Conservation (phyloP, 1,140 invertebrate species). For the Drosophila parvula region DNA sequence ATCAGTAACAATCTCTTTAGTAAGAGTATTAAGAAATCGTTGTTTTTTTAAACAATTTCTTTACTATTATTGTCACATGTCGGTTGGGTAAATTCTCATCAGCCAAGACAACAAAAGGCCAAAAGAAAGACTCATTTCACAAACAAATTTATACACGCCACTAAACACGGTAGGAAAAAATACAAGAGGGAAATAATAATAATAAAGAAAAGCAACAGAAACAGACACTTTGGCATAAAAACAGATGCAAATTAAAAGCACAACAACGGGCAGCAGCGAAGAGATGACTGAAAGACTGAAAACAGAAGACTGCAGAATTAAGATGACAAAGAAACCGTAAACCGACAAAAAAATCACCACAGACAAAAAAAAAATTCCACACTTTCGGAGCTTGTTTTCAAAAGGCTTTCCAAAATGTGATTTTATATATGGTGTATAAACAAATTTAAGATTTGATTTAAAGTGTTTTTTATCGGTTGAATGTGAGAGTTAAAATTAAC, state of each 20-base stretch:
- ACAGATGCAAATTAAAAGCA: conserved; percentile 67
- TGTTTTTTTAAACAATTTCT: background rate
- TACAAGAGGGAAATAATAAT: conserved; percentile 31
- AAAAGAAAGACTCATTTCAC: conserved; percentile 59
- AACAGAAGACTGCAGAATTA: conserved; percentile 13
- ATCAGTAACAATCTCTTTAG: too few relatives aligned
- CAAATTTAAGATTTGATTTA: too few relatives aligned
- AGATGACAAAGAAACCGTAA: conserved; percentile 16
- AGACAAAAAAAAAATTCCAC: background rate
- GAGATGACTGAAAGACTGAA: conserved; percentile 10
- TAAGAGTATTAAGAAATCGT: conserved; percentile 9
- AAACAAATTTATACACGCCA: conserved; percentile 64
- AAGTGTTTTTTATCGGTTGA: background rate
- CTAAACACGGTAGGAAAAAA: conserved; percentile 27
- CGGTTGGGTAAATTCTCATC: conserved; percentile 66
- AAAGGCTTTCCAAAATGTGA: background rate
- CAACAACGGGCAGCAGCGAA: conserved; percentile 15
- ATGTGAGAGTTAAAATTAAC: background rate
- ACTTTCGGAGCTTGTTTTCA: too few relatives aligned
- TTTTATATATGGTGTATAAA: background rate
- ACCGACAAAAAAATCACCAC: conserved; percentile 31
- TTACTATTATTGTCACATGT: conserved; percentile 50
- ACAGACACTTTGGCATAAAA: conserved; percentile 60
- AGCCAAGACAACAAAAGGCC: conserved; percentile 31
- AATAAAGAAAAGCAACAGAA: conserved; percentile 41